These are phyloP conservation scores for Ptiloglossa arizonensis DNA, from an alignment of 1,140 invertebrate species.

Conservation along the genomic window DNA sequence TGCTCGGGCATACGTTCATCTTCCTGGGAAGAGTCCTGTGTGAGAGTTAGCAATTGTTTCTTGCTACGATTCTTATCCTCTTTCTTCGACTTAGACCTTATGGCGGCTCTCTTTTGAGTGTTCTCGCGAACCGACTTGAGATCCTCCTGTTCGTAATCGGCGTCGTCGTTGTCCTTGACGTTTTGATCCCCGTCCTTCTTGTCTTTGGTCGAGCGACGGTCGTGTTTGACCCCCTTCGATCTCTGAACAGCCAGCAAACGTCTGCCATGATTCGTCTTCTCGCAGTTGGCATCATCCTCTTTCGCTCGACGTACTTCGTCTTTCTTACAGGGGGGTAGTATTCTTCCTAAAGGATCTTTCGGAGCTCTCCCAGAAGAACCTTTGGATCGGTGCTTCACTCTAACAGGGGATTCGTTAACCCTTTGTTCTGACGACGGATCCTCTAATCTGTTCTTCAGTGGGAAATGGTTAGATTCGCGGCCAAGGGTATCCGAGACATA, in stretches of 20 bases:
- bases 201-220: background rate
- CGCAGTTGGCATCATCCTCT: background rate
- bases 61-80: background rate
- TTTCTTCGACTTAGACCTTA: slow-evolving; percentile 14
- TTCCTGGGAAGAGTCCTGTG: too few relatives aligned
- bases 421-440: too few relatives aligned
- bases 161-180: background rate
- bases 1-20: background rate
- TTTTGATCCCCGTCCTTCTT: background rate
- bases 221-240: background rate
- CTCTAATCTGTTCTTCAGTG: too few relatives aligned
- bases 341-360: background rate
- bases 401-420: too few relatives aligned
- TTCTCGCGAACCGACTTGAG: background rate
- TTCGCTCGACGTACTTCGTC: background rate
- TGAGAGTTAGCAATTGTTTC: background rate
- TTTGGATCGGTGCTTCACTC: background rate
- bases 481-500: too few relatives aligned
- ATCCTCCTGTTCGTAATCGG: background rate
- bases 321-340: background rate
- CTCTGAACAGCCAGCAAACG: slow-evolving; percentile 9
- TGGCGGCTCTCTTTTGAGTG: background rate
- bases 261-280: background rate
- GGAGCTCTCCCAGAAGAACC: rapidly evolving
- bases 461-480: too few relatives aligned